Base-by-base conservation (phyloP, 2,888 invertebrate species). In the Microctonus brassicae region DNA sequence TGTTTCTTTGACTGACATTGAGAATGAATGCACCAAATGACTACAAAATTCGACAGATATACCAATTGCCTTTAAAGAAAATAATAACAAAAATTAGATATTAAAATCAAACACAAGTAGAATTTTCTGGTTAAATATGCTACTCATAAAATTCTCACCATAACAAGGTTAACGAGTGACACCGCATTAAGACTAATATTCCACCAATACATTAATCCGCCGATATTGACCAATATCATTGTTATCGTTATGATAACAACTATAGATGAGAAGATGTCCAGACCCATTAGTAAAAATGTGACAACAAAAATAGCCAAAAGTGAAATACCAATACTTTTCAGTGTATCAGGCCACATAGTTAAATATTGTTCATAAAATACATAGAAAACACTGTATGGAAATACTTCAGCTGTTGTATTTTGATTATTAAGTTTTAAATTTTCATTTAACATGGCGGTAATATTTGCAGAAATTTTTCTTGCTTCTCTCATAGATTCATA, bases 311-410 rank as follows among this genome's bases (percentile, higher is more conserved):
- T 97, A n/a, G 97, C 97, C 1, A 93, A 88, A 72, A 98, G 89
- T 17, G 98, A 98, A 69, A 97, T 93, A 20, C 94, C 93, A 88
- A 99, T 91, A 81, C 96, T 96, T 84, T 93, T 91, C 36, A 97
- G 86, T 0, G 97, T 96, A 82, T 98, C 97, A 0, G 93, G 91
- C 94, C 97, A 96, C 92, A 98, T 97, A 9, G 97, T 97, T 76
- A 98, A 89, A 88, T 99, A 99, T 89, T 99, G 99, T 87, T 99
- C 99, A 87, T 99, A 99, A 89, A 97, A 99, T 29, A 99, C 98
- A 87, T 99, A 99, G 89, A 98, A 98, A 64, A 98, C 93, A 0
- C 95, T 97, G 89, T 99, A 96, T 0, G 95, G 95, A 86, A 95
- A 95, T 75, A 96, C 95, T 86, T 92, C 92, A 29, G 93, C 90